Conservation (phyloP, 2,113 vertebrate genomes). For the Pheucticus melanocephalus region DNA sequence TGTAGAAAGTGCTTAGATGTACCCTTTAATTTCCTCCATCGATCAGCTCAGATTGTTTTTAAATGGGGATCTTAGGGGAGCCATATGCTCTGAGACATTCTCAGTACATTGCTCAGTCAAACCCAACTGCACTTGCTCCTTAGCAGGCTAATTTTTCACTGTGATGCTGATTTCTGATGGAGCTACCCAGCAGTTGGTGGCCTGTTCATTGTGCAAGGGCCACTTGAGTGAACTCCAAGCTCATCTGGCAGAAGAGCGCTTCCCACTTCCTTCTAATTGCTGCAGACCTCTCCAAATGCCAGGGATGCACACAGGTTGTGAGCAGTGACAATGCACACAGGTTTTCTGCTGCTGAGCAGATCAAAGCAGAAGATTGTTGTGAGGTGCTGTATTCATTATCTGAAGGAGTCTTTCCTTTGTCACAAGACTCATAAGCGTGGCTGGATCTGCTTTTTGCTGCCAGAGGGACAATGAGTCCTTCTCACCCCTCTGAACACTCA, state of each 20-base stretch:
- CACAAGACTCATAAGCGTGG: background rate
- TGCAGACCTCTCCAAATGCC: background rate
- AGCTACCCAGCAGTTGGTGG: background rate
- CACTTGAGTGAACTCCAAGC: background rate
- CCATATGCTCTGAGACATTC: constrained; percentile 44
- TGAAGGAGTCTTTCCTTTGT: background rate
- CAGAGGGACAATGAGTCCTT: background rate
- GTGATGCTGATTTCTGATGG: background rate
- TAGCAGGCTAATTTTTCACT: background rate
- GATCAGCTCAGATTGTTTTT: constrained; percentile 34
- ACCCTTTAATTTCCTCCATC: constrained; percentile 25
- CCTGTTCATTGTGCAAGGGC: background rate
- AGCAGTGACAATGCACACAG: background rate
- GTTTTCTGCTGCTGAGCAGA: background rate
- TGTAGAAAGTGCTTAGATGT: background rate
- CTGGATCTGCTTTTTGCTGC: background rate
- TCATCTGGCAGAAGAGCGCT: background rate
- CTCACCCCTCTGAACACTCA: background rate
- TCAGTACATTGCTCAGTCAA: background rate
- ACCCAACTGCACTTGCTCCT: background rate
- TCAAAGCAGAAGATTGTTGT: background rate
- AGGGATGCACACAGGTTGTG: background rate
- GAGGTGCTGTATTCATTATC: background rate
- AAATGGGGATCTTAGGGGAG: constrained; percentile 14
- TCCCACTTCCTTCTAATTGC: background rate